A percentile compares a stretch with the other conserved stretches of the same genome.
phyloP scores from a whole-genome alignment of 1,140 invertebrate species.

The Dysdera silvatica region DNA sequence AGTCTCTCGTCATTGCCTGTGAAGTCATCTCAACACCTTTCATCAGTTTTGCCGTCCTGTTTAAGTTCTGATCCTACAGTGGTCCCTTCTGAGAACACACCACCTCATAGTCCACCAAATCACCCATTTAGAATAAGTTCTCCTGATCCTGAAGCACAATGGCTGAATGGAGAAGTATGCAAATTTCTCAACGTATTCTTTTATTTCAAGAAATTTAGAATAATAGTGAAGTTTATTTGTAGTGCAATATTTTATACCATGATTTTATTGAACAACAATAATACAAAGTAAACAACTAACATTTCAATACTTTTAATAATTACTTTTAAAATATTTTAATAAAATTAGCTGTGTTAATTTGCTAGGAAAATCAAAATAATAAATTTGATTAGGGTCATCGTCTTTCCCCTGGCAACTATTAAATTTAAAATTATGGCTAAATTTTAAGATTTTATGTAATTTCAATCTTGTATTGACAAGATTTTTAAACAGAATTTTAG shows the following conservation, averaged over 20 bases:
- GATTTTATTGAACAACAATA: background rate
- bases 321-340: too few relatives aligned
- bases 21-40: background rate
- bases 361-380: too few relatives aligned
- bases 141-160: constrained; percentile 15
- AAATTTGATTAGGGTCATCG: too few relatives aligned
- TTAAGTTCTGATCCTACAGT: background rate
- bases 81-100: background rate
- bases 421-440: too few relatives aligned
- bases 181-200: background rate
- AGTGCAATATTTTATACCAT: background rate
- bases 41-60: background rate
- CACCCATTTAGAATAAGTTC: constrained; percentile 22
- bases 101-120: constrained; percentile 14
- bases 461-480: too few relatives aligned
- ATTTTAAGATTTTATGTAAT: too few relatives aligned
- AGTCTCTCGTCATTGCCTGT: too few relatives aligned
- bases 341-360: too few relatives aligned
- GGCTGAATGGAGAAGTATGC: constrained; percentile 28
- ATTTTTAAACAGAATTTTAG: too few relatives aligned
- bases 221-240: background rate
- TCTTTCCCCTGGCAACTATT: too few relatives aligned
- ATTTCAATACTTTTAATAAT: too few relatives aligned
- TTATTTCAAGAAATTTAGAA: background rate
- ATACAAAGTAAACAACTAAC: too few relatives aligned